These are phyloP conservation scores for Notothenia coriiceps DNA, from an alignment of 2,113 vertebrate species.

Conservation along the genomic window DNA sequence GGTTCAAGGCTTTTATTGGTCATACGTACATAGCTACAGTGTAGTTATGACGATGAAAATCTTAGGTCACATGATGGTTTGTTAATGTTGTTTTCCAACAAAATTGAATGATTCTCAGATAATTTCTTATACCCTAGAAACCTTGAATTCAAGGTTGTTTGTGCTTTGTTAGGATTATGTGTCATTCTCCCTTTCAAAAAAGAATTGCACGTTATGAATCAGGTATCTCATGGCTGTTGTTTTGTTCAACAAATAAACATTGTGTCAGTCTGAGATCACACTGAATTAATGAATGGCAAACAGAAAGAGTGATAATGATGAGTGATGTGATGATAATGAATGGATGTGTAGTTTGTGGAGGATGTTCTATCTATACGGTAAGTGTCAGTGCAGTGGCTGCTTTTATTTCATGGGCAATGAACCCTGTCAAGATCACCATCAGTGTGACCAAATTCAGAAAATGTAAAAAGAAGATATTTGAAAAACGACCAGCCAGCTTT, in stretches of 20 bases:
- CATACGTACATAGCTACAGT: too few species aligned
- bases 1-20: too few species aligned
- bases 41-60: too few species aligned
- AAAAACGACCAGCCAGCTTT: conserved; percentile 21
- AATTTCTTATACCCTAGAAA: not conserved
- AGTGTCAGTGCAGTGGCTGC: not conserved
- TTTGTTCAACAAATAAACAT: not conserved
- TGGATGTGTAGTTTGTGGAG: not conserved
- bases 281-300: conserved; percentile 1
- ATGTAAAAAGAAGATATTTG: not conserved
- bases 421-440: not conserved
- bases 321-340: conserved; percentile 1
- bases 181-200: not conserved
- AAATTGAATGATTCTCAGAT: not conserved
- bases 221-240: not conserved
- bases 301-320: not conserved
- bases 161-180: not conserved
- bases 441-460: conserved; percentile 23
- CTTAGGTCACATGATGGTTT: too few species aligned
- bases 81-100: too few species aligned
- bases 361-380: not conserved
- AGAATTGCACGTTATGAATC: not conserved
- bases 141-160: not conserved
- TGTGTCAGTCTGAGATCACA: not conserved
- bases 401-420: conserved; percentile 27